Percentiles rank a stretch among this genome's conserved stretches.
Evolutionary conservation across 2,888 invertebrate genomes (phyloP).

Genomic region (Dyspetes luteomarginatus): DNA sequence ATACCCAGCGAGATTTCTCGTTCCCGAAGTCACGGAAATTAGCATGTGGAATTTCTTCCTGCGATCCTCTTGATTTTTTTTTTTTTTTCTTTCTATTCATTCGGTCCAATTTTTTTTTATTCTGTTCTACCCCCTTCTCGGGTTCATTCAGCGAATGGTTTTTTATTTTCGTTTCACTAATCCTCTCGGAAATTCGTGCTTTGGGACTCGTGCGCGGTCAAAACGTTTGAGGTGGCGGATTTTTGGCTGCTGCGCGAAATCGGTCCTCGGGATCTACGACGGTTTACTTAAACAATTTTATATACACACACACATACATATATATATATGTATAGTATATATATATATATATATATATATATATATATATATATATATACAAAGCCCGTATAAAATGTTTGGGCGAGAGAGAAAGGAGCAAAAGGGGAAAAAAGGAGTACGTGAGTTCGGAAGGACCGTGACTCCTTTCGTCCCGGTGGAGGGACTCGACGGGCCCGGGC

Average conservation of each 20-base stretch:
- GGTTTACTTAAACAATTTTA: conserved; percentile 46
- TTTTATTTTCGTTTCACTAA: conserved; percentile 70
- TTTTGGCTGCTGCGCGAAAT: conserved; percentile 47
- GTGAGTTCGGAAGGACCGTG: conserved; percentile 60
- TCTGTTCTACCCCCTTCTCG: conserved; percentile 39
- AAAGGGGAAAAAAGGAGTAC: conserved; percentile 36
- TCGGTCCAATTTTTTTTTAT: conserved; percentile 36
- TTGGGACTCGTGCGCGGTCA: conserved; percentile 72
- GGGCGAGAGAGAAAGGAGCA: conserved; percentile 54
- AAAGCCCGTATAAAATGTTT: no score
- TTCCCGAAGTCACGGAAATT: conserved; percentile 50
- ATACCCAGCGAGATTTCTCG: conserved; percentile 40
- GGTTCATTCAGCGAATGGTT: conserved; percentile 68
- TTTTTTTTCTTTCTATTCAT: conserved; percentile 29
- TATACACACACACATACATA: background rate
- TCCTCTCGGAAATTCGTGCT: conserved; percentile 74
- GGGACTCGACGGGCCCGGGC: conserved; percentile 70
- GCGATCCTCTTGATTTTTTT: conserved; percentile 49
- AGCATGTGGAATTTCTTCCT: conserved; percentile 61
- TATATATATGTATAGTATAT: background rate
- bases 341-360: conserved; percentile 10
- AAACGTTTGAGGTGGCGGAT: conserved; percentile 72
- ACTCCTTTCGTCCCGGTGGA: conserved; percentile 68
- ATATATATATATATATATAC: conserved; percentile 33
- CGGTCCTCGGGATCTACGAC: conserved; percentile 55